Base-by-base conservation (phyloP, 2,113 vertebrate species). In the Passerina amoena region DNA sequence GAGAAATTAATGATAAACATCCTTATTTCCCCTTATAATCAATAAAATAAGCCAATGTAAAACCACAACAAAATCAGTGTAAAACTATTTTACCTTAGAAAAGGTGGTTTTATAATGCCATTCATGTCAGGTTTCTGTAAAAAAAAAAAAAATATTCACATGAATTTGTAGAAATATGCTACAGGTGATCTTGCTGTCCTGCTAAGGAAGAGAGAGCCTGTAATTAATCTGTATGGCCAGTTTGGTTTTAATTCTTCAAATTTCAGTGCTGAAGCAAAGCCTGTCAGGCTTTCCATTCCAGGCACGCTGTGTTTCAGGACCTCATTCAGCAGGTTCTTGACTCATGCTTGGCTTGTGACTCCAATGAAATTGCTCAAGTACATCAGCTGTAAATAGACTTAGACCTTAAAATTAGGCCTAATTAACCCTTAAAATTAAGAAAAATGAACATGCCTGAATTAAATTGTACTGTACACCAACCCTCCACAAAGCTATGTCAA, bases 91-190 rank as follows among this genome's bases (percentile, higher is more conserved):
- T 98, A 99, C 99, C 98, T 98, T 69, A 99, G 98, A 89, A 99
- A 99, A 88, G 98, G 98, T 45, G 98, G 98, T 95, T 98, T 99
- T 61, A 98, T 91, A 35, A 97, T 98, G 61, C 99, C 99, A 73
- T 99, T 99, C 72, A 98, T 92, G 65, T 98, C 96, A 54, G 98
- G 98, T 95, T 97, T 98, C 99, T 99, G 98, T 88, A 82, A 93
- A 84, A 95, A 93, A 96, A 22, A 56, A 21, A 54, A 1, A 54
- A 2, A 27, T 5, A 65, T 12, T 37, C 38, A 47, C 11, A 31
- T 10, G 28, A 70, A 57, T 54, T 79, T 59, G 31, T 17, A 77
- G 60, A 48, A 57, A 28, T 21, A 6, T 5, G 15, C 19, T 65
- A 12, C 31, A 79, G 82, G 18, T 56, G 48, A 27, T 47, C 18